Evolutionary conservation across 2,888 invertebrate species (phyloP).

Genomic region (Diadromus collaris): DNA sequence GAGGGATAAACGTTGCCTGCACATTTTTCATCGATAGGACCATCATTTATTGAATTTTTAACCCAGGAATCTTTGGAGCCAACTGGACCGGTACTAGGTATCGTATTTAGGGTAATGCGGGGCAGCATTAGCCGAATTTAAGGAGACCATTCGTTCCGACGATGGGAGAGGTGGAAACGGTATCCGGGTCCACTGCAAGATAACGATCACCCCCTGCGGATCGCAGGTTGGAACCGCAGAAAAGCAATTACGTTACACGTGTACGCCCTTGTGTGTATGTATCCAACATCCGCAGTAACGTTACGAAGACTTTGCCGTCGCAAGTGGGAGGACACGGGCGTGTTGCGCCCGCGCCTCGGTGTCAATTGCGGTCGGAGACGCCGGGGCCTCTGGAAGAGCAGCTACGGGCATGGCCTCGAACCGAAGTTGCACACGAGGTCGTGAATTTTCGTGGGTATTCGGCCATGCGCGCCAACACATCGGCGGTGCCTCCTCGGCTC

Average conservation of each 20-base stretch:
- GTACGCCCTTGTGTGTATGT: constrained; percentile 3
- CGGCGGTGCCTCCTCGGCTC: constrained; percentile 41
- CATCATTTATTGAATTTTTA: no score
- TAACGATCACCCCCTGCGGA: constrained; percentile 40
- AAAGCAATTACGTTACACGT: constrained; percentile 51
- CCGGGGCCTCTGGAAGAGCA: constrained; percentile 58
- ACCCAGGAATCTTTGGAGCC: neutral
- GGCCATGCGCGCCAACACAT: constrained; percentile 62
- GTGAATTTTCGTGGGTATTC: constrained; percentile 62
- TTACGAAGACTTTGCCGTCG: constrained; percentile 44
- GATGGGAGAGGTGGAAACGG: neutral
- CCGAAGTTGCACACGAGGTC: constrained; percentile 58
- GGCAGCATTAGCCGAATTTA: neutral
- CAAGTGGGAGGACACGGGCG: constrained; percentile 9
- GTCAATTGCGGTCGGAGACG: constrained; percentile 29
- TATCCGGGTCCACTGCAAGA: constrained; percentile 33
- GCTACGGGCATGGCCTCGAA: constrained; percentile 51
- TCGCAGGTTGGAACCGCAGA: constrained; percentile 23
- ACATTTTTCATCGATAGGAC: no score
- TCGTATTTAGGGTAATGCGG: neutral
- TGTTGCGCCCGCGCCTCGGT: constrained; percentile 41
- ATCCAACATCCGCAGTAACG: constrained; percentile 42
- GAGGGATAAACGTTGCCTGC: no score
- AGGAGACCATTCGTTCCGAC: constrained; percentile 2
- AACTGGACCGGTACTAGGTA: neutral